These are phyloP conservation scores for Lagodon rhomboides DNA, from an alignment of 2,797 vertebrate genomes.

Conservation along the genomic window DNA sequence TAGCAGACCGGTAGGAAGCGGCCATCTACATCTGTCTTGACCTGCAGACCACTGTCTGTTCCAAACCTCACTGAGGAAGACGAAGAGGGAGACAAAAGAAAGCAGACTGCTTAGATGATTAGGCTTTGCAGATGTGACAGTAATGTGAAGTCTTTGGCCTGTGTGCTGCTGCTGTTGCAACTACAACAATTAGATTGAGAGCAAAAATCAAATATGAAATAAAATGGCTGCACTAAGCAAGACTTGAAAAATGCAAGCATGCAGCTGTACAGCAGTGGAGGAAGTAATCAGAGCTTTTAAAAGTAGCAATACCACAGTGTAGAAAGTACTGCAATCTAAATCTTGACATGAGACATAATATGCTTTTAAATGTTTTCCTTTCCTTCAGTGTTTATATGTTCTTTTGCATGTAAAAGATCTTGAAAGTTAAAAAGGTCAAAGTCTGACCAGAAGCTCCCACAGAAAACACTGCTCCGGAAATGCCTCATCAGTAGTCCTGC, in stretches of 20 bases:
- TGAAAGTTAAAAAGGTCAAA: too few relatives aligned
- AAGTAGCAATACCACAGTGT: too few relatives aligned
- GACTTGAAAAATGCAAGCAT: background rate
- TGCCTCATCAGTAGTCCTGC: too few relatives aligned
- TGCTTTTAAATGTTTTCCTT: too few relatives aligned
- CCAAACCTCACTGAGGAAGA: slow-evolving; percentile 87
- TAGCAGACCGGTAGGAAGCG: slow-evolving; percentile 91
- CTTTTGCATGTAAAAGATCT: too few relatives aligned
- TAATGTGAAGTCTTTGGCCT: background rate
- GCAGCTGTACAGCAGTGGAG: background rate
- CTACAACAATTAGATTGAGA: slow-evolving; percentile 3
- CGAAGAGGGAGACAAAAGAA: background rate
- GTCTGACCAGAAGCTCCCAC: too few relatives aligned
- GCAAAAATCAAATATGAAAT: slow-evolving; percentile 7
- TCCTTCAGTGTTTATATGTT: too few relatives aligned
- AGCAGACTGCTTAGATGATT: slow-evolving; percentile 1
- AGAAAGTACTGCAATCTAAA: too few relatives aligned
- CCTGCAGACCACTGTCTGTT: slow-evolving; percentile 75
- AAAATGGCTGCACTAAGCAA: background rate
- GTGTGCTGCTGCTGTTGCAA: background rate
- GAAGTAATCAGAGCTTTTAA: too few relatives aligned
- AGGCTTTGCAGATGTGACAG: background rate
- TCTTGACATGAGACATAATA: too few relatives aligned
- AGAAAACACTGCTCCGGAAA: too few relatives aligned
- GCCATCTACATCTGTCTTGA: slow-evolving; percentile 83